Evolutionary conservation across 2,888 invertebrate species (phyloP).

Genomic region (Bombylius major): DNA sequence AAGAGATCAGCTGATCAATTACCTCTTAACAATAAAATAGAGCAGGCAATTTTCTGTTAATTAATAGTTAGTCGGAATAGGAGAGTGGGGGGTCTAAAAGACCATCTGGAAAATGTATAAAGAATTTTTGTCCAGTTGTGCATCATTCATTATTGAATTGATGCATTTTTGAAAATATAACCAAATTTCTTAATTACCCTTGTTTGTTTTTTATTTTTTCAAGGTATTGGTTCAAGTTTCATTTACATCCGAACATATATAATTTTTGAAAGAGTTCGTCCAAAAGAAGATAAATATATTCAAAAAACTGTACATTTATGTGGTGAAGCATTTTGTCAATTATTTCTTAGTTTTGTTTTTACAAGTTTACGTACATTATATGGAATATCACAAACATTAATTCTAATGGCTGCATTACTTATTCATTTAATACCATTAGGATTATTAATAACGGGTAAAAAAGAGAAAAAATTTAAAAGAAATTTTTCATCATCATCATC

Average conservation of each 20-base stretch:
- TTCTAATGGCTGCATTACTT: conserved; percentile 31
- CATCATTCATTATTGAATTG: no score
- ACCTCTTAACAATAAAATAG: no score
- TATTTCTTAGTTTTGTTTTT: conserved; percentile 34
- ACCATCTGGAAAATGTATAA: no score
- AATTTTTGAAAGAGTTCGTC: conserved; percentile 34
- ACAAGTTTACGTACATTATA: conserved; percentile 34
- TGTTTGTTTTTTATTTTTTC: neutral
- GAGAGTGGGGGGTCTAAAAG: no score
- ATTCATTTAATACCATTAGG: conserved; percentile 33
- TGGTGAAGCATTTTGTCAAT: conserved; percentile 35
- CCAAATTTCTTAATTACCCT: no score
- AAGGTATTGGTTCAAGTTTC: conserved; percentile 32
- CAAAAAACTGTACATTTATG: conserved; percentile 33
- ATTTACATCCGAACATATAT: conserved; percentile 32
- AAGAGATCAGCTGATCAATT: no score
- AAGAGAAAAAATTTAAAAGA: conserved; percentile 19
- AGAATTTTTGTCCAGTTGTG: no score
- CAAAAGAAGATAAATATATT: conserved; percentile 33
- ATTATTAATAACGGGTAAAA: conserved; percentile 31
- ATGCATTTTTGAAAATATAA: no score
- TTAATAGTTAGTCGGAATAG: no score
- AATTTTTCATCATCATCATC: neutral
- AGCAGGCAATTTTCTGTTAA: no score
- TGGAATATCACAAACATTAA: conserved; percentile 32